A percentile compares a stretch with the other conserved stretches of the same genome.
Conservation (phyloP, 2,888 invertebrate genomes). For the Panzeria rudis region DNA sequence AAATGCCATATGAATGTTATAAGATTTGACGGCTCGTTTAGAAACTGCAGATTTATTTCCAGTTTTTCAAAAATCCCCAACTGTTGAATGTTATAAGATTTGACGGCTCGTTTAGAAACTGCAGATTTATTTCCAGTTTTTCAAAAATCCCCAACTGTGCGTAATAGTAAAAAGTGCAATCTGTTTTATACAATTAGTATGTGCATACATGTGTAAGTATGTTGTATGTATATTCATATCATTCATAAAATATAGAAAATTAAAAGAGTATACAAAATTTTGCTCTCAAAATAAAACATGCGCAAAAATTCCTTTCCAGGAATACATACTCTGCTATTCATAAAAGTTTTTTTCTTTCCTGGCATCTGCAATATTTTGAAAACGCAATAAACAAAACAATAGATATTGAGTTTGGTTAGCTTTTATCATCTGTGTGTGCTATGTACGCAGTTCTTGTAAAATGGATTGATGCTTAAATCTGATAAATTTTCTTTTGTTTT, state of each 20-base stretch:
- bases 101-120: too few species aligned
- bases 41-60: too few species aligned
- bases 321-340: neutral
- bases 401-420: neutral
- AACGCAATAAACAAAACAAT: neutral
- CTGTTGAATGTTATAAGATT: too few species aligned
- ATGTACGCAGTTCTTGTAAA: neutral
- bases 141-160: too few species aligned
- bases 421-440: neutral
- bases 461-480: constrained; percentile 13
- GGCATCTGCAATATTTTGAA: constrained; percentile 1
- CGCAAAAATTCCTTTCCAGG: constrained; percentile 63
- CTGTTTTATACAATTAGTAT: too few species aligned
- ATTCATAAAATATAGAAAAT: constrained; percentile 40
- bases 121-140: too few species aligned
- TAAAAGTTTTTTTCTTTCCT: neutral
- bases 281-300: constrained; percentile 48
- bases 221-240: constrained; percentile 22
- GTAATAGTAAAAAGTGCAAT: too few species aligned
- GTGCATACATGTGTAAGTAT: neutral
- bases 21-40: too few species aligned
- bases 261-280: constrained; percentile 6
- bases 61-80: too few species aligned
- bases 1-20: too few species aligned
- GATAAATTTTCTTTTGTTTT: too few species aligned